These are phyloP conservation scores for Luehdorfia chinensis DNA, from an alignment of 1,140 invertebrate genomes.

Conservation along the genomic window DNA sequence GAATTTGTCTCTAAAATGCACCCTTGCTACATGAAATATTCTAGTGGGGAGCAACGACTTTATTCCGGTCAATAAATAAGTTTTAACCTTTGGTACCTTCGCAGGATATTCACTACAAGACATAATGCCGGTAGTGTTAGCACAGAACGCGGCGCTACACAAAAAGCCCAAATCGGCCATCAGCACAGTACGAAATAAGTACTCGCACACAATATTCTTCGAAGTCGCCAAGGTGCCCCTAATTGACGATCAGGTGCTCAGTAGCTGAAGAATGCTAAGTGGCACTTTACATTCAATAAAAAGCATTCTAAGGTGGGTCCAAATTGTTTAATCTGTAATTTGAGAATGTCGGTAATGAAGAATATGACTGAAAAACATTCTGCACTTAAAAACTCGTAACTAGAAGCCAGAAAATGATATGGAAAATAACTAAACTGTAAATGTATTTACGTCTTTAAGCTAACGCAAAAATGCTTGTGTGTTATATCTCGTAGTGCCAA, in stretches of 20 bases:
- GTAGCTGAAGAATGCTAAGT: conserved; percentile 39
- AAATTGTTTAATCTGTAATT: conserved; percentile 34
- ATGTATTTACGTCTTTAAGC: no score
- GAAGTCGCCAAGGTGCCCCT: conserved; percentile 87
- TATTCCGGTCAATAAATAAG: no score
- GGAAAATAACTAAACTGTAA: no score
- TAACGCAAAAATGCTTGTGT: no score
- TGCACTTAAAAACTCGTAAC: conserved; percentile 16
- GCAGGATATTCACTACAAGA: conserved; percentile 87
- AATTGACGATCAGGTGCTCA: conserved; percentile 62
- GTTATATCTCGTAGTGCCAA: no score
- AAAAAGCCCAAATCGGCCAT: conserved; percentile 85
- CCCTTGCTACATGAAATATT: no score
- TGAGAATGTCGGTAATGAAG: conserved; percentile 16
- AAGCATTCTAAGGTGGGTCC: conserved; percentile 44
- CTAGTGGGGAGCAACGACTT: no score
- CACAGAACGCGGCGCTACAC: conserved; percentile 88
- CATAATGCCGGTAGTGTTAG: conserved; percentile 83
- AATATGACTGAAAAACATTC: not conserved
- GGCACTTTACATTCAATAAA: conserved; percentile 35
- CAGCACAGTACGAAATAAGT: conserved; percentile 94
- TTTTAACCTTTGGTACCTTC: no score
- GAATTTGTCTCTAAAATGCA: no score
- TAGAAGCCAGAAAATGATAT: no score
- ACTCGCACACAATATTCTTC: conserved; percentile 96